A percentile compares a stretch with the other conserved stretches of the same genome.
These are phyloP conservation scores for Ephialtes manifestator DNA, from an alignment of 2,888 invertebrate species.

Conservation along the genomic window DNA sequence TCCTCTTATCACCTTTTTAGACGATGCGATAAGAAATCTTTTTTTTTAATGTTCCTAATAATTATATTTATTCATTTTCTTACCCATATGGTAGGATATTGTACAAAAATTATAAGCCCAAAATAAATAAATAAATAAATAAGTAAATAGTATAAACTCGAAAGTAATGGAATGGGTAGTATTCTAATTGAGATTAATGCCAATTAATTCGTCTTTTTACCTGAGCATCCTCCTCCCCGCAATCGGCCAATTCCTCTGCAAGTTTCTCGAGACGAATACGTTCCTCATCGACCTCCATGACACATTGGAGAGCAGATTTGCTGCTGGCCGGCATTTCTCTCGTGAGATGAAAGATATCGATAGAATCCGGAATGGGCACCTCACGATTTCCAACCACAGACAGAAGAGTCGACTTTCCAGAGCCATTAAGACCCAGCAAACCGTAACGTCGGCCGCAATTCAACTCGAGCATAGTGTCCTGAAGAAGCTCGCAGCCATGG, in stretches of 20 bases:
- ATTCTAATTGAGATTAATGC: neutral
- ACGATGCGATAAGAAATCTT: too few species aligned
- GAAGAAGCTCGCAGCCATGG: conserved; percentile 98
- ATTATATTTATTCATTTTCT: too few species aligned
- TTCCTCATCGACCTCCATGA: conserved; percentile 99
- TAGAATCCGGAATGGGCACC: conserved; percentile 98
- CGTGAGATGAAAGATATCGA: conserved; percentile 98
- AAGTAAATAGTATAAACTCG: too few species aligned
- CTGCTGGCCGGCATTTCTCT: conserved; percentile 99
- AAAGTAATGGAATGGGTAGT: too few species aligned
- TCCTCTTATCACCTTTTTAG: too few species aligned
- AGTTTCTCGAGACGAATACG: conserved; percentile 95
- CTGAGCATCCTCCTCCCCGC: conserved; percentile 92
- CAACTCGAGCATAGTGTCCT: conserved; percentile 98
- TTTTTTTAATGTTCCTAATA: too few species aligned
- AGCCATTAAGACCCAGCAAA: conserved; percentile 98
- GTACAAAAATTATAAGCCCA: too few species aligned
- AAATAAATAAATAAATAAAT: too few species aligned
- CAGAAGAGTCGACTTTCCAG: conserved; percentile 98
- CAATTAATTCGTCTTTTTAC: conserved; percentile 63
- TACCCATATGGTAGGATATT: too few species aligned
- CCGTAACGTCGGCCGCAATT: conserved; percentile 99
- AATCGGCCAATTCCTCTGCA: conserved; percentile 95
- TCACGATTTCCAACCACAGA: conserved; percentile 97
- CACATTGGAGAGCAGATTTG: conserved; percentile 97